These are phyloP conservation scores for Samia ricini DNA, from an alignment of 1,140 invertebrate species.

Conservation along the genomic window DNA sequence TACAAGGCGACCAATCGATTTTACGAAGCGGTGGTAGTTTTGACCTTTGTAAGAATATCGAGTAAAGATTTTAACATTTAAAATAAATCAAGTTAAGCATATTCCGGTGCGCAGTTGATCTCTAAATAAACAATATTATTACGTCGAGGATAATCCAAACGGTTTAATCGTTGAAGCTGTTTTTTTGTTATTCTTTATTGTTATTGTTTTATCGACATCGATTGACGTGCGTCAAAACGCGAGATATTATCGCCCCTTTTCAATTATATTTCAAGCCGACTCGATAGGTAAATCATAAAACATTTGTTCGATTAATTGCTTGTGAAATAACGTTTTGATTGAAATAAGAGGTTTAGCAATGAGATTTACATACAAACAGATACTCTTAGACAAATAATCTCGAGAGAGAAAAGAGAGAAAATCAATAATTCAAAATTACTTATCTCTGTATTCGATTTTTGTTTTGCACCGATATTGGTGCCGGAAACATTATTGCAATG, in stretches of 20 bases:
- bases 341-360: no score
- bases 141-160: no score
- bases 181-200: conserved; percentile 36
- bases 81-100: no score
- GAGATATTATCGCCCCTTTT: conserved; percentile 22
- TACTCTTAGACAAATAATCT: no score
- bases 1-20: no score
- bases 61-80: no score
- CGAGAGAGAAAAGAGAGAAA: conserved; percentile 28
- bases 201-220: conserved; percentile 30
- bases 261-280: conserved; percentile 34
- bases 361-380: no score
- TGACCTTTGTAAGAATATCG: no score
- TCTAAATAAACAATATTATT: no score
- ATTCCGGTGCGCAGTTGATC: no score
- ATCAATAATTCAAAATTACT: no score
- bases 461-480: background rate
- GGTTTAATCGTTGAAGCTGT: conserved; percentile 15
- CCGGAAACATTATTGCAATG: background rate
- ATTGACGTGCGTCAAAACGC: conserved; percentile 43
- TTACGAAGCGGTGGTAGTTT: no score
- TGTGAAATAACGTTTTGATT: conserved; percentile 28
- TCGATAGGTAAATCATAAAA: conserved; percentile 51
- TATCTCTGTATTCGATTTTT: background rate
- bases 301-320: conserved; percentile 43